phyloP scores from a whole-genome alignment of 2,888 invertebrate species.

The Thereva unica region DNA sequence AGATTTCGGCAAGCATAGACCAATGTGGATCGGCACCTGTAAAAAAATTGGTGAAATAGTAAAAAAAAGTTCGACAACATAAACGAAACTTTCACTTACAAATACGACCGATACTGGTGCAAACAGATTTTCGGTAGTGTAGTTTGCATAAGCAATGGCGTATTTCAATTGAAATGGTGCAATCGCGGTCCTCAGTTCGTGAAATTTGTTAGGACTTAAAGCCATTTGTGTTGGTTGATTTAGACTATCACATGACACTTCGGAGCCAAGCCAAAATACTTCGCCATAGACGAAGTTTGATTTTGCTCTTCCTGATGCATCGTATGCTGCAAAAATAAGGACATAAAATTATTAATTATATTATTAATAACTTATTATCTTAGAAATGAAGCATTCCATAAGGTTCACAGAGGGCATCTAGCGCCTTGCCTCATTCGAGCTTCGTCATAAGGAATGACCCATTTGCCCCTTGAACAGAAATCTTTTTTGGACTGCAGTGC shows the following conservation, averaged over 20 bases:
- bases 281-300: constrained; percentile 3
- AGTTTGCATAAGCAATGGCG: constrained; percentile 2
- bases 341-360: no score
- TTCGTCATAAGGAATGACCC: no score
- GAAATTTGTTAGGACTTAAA: neutral
- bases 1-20: neutral
- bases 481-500: no score
- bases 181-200: neutral
- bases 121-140: neutral
- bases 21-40: constrained; percentile 8
- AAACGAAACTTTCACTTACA: neutral
- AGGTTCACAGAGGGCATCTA: no score
- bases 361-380: no score
- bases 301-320: constrained; percentile 4
- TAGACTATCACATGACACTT: constrained; percentile 1
- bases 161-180: constrained; percentile 16
- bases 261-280: constrained; percentile 7
- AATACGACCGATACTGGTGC: neutral
- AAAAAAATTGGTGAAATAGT: neutral
- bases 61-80: neutral
- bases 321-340: constrained; percentile 5
- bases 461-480: no score
- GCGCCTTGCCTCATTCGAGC: no score
- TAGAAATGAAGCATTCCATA: no score
- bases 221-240: neutral